phyloP scores from a whole-genome alignment of 2,113 vertebrate species.

The Microcebus griseorufus region DNA sequence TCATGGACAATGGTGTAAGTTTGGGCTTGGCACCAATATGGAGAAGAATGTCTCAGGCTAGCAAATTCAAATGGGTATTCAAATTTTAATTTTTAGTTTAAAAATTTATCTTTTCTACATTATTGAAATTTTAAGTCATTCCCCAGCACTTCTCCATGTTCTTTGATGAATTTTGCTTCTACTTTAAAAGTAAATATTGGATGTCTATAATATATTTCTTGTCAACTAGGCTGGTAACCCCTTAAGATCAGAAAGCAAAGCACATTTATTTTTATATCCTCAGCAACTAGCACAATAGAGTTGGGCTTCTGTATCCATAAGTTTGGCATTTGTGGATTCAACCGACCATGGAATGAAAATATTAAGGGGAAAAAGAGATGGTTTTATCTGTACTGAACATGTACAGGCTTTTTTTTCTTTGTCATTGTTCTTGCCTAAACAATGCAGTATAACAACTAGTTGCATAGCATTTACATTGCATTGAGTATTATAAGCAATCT shows the following conservation, averaged over 20 bases:
- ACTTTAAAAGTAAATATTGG: not conserved
- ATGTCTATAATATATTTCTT: not conserved
- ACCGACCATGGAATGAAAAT: not conserved
- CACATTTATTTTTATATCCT: conserved; percentile 19
- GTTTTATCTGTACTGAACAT: not conserved
- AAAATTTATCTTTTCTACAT: not conserved
- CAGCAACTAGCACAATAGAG: not conserved
- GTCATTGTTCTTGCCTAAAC: not conserved
- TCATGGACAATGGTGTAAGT: not conserved
- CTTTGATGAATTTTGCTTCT: not conserved
- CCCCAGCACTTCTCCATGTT: not conserved
- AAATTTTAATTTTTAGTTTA: not conserved
- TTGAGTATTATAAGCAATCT: not conserved
- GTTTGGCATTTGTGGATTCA: not conserved
- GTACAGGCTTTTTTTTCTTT: not conserved
- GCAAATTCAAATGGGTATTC: not conserved
- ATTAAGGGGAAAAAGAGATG: not conserved
- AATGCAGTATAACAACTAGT: not conserved
- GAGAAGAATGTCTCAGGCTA: not conserved
- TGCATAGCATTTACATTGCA: not conserved
- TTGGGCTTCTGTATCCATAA: not conserved
- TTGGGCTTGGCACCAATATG: not conserved
- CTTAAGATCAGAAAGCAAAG: not conserved
- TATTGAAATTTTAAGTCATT: not conserved
- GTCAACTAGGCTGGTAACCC: not conserved